phyloP scores from a whole-genome alignment of 2,888 invertebrate species.

The Acrobasis consociella region DNA sequence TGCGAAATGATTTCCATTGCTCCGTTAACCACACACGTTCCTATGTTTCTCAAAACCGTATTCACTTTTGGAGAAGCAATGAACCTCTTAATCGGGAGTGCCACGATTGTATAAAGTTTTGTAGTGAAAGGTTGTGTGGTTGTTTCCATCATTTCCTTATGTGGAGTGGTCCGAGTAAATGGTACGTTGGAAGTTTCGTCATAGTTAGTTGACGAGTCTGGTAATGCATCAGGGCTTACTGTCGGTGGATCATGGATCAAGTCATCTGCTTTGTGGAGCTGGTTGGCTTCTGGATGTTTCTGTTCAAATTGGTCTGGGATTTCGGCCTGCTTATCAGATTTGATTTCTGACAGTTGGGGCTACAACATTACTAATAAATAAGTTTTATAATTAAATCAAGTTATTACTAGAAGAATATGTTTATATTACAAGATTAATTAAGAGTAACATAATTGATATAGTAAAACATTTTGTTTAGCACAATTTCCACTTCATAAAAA shows the following conservation, averaged over 20 bases:
- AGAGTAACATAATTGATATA: too few species aligned
- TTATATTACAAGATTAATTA: background rate
- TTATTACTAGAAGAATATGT: background rate
- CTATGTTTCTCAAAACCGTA: conserved; percentile 60
- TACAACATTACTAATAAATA: conserved; percentile 32
- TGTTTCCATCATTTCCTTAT: conserved; percentile 19
- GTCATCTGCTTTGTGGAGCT: background rate
- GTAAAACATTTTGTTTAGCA: too few species aligned
- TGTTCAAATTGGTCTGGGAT: conserved; percentile 46
- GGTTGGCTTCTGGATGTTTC: conserved; percentile 19
- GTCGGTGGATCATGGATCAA: background rate
- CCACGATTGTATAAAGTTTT: conserved; percentile 46
- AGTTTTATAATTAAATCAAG: background rate
- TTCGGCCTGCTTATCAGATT: conserved; percentile 21
- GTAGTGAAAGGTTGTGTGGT: conserved; percentile 26
- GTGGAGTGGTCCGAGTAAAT: conserved; percentile 22
- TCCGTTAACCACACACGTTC: conserved; percentile 70
- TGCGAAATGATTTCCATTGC: conserved; percentile 66
- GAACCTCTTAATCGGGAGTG: conserved; percentile 44
- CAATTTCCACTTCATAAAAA: too few species aligned
- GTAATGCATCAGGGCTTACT: background rate
- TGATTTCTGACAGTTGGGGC: conserved; percentile 60
- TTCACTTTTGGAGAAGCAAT: conserved; percentile 55
- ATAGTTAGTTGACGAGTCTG: background rate
- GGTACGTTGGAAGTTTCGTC: conserved; percentile 15